These are phyloP conservation scores for Ceuthmochares aereus DNA, from an alignment of 2,113 vertebrate species.

Conservation along the genomic window DNA sequence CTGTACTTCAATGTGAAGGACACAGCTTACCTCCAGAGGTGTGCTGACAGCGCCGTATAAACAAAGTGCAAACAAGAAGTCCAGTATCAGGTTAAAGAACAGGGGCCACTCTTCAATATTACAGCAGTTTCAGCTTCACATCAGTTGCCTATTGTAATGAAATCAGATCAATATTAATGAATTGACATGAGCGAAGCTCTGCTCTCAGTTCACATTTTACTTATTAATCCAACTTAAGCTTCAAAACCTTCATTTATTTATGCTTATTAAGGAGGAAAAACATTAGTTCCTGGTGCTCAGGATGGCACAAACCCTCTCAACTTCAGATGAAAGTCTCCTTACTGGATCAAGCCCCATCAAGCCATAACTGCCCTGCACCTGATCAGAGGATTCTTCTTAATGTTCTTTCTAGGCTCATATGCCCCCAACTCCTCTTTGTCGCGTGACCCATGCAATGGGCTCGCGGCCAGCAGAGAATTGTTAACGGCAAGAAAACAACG, in stretches of 20 bases:
- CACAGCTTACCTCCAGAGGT: not conserved
- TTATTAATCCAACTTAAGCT: not conserved
- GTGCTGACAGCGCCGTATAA: not conserved
- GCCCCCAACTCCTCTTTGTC: not conserved
- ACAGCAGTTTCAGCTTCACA: not conserved
- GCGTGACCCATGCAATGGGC: not conserved
- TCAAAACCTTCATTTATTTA: not conserved
- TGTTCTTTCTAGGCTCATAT: not conserved
- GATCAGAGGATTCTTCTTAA: not conserved
- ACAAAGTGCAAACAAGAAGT: not conserved
- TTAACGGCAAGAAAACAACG: accelerated
- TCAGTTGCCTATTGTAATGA: not conserved
- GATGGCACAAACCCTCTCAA: not conserved
- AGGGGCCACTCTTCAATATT: not conserved
- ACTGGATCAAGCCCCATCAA: not conserved
- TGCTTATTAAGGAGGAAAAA: not conserved
- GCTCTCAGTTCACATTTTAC: conserved; percentile 2
- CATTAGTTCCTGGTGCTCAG: not conserved
- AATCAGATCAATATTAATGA: conserved; percentile 39
- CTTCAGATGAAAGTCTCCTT: not conserved
- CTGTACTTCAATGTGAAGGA: not conserved
- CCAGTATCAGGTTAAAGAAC: not conserved
- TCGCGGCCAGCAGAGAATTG: not conserved
- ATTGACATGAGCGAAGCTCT: not conserved
- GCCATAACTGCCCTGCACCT: not conserved